phyloP scores from a whole-genome alignment of 1,140 invertebrate genomes.

The Polyergus mexicanus region DNA sequence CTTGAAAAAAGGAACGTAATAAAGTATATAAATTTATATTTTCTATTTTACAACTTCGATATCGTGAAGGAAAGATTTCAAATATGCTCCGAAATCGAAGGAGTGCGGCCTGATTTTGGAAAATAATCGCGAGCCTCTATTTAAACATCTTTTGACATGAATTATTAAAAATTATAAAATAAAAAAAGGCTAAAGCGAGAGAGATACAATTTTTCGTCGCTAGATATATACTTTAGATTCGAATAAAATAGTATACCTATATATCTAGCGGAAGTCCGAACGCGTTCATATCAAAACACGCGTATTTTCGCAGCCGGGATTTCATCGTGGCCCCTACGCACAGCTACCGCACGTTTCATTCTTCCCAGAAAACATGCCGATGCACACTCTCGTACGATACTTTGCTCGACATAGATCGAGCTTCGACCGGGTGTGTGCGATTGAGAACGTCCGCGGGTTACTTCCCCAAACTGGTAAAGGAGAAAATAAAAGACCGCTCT shows the following conservation, averaged over 20 bases:
- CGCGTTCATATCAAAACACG: background rate
- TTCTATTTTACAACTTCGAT: background rate
- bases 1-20: background rate
- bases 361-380: slow-evolving; percentile 12
- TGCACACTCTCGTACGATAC: slow-evolving; percentile 56
- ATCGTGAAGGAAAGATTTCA: background rate
- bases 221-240: background rate
- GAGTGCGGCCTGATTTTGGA: background rate
- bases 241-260: background rate
- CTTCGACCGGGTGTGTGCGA: slow-evolving; percentile 72
- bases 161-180: slow-evolving; percentile 1
- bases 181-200: background rate
- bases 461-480: slow-evolving; percentile 78
- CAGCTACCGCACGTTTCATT: slow-evolving; percentile 30
- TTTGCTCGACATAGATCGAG: slow-evolving; percentile 67
- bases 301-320: slow-evolving; percentile 41
- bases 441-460: slow-evolving; percentile 71
- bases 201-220: background rate
- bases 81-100: background rate
- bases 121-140: background rate
- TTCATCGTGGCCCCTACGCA: slow-evolving; percentile 6
- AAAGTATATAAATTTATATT: slow-evolving; percentile 14
- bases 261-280: background rate
- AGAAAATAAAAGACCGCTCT: slow-evolving; percentile 81
- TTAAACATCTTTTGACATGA: background rate